A percentile compares a stretch with the other conserved stretches of the same genome.
phyloP scores from a whole-genome alignment of 1,140 invertebrate species.

The Zaprionus gabonicus region DNA sequence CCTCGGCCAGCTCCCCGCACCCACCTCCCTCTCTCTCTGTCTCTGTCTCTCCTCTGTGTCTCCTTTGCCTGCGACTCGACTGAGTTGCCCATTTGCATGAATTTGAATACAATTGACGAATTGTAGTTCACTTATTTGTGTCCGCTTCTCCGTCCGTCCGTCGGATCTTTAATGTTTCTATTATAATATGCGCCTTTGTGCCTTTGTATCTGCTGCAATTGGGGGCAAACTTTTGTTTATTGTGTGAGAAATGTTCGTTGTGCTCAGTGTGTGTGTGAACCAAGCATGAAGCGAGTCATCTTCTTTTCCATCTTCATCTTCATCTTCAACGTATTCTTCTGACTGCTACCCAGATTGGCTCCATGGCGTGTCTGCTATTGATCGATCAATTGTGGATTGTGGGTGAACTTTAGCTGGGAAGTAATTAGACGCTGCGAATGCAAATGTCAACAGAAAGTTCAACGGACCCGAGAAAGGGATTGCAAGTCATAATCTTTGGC shows the following conservation, averaged over 20 bases:
- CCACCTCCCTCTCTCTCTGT: not conserved
- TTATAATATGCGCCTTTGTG: slow-evolving; percentile 56
- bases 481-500: slow-evolving; percentile 64
- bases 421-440: slow-evolving; percentile 67
- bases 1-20: not conserved
- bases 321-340: not conserved
- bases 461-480: slow-evolving; percentile 36
- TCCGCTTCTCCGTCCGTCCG: slow-evolving; percentile 48
- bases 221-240: slow-evolving; percentile 53
- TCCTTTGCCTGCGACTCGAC: slow-evolving; percentile 4
- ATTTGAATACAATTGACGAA: slow-evolving; percentile 83
- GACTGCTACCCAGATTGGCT: slow-evolving; percentile 6
- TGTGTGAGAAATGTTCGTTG: slow-evolving; percentile 64
- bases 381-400: slow-evolving; percentile 62
- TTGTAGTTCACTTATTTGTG: slow-evolving; percentile 73
- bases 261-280: slow-evolving; percentile 68
- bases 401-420: slow-evolving; percentile 64
- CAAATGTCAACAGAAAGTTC: slow-evolving; percentile 82
- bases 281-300: slow-evolving; percentile 56
- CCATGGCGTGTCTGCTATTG: slow-evolving; percentile 69
- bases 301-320: not conserved
- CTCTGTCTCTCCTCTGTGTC: not conserved
- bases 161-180: slow-evolving; percentile 76
- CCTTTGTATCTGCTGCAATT: slow-evolving; percentile 33
- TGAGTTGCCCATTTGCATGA: slow-evolving; percentile 72